These are phyloP conservation scores for Tillus elongatus DNA, from an alignment of 2,888 invertebrate species.

Conservation along the genomic window DNA sequence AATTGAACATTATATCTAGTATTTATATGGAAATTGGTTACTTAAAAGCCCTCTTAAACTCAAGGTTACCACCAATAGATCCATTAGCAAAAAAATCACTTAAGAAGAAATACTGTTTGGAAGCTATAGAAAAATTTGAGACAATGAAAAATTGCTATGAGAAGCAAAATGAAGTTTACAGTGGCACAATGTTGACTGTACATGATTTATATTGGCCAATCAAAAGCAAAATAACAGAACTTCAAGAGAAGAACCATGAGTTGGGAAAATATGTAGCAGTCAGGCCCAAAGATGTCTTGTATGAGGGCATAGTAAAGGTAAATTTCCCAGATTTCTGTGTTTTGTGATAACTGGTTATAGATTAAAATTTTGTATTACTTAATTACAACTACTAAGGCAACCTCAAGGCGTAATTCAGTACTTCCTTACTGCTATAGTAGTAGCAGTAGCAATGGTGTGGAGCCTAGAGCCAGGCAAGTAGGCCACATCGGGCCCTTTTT, in stretches of 20 bases:
- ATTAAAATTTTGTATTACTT: too few species aligned
- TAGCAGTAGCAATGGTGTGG: too few species aligned
- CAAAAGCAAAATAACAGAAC: slow-evolving; percentile 38
- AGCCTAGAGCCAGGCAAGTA: too few species aligned
- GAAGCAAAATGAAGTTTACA: slow-evolving; percentile 43
- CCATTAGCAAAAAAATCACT: slow-evolving; percentile 70
- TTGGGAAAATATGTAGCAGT: slow-evolving; percentile 49
- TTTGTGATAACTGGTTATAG: too few species aligned
- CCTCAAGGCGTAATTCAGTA: too few species aligned
- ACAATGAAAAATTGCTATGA: slow-evolving; percentile 50
- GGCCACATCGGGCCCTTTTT: too few species aligned
- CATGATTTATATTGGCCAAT: slow-evolving; percentile 45
- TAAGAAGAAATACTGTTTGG: slow-evolving; percentile 58
- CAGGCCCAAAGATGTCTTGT: slow-evolving; percentile 46
- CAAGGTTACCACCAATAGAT: slow-evolving; percentile 65
- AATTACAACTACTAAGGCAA: too few species aligned
- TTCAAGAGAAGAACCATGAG: slow-evolving; percentile 35
- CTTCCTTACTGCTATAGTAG: too few species aligned
- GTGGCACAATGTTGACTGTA: slow-evolving; percentile 36
- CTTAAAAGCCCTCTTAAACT: slow-evolving; percentile 49
- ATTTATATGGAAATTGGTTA: slow-evolving; percentile 44
- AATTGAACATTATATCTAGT: slow-evolving; percentile 27
- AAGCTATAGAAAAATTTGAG: slow-evolving; percentile 57
- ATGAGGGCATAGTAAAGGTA: slow-evolving; percentile 48
- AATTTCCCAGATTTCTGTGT: slow-evolving; percentile 22